These are phyloP conservation scores for Lycaena phlaeas DNA, from an alignment of 2,888 invertebrate species.

Conservation along the genomic window DNA sequence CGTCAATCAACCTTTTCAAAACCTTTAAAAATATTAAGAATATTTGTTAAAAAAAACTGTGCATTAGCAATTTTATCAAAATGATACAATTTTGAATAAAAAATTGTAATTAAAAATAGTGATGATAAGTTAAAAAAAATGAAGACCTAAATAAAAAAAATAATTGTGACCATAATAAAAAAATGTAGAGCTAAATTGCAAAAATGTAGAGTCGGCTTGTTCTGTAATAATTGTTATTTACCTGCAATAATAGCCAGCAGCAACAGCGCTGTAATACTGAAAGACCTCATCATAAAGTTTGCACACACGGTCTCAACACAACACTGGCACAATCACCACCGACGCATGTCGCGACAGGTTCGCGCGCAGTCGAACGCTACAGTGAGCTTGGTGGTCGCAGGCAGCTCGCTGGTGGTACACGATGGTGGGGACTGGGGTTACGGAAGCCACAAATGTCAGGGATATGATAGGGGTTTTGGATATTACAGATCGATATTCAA, in stretches of 20 bases:
- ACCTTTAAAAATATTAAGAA: no score
- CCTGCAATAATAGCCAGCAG: slow-evolving; percentile 53
- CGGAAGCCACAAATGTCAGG: slow-evolving; percentile 61
- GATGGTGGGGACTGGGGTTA: slow-evolving; percentile 42
- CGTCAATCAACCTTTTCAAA: no score
- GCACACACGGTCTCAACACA: slow-evolving; percentile 35
- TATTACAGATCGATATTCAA: slow-evolving; percentile 1
- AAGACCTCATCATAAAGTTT: slow-evolving; percentile 48
- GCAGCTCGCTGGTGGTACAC: slow-evolving; percentile 17
- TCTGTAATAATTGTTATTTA: no score
- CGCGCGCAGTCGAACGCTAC: slow-evolving; percentile 60
- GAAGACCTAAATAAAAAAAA: no score
- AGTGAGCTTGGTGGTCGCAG: slow-evolving; percentile 23
- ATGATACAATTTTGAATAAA: no score
- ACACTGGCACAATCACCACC: slow-evolving; percentile 62
- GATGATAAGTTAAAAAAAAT: no score
- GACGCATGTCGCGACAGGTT: slow-evolving; percentile 45
- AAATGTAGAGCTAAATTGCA: no score
- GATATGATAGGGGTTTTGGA: slow-evolving; percentile 33
- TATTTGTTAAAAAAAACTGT: no score
- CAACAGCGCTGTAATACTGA: slow-evolving; percentile 45
- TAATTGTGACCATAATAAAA: no score
- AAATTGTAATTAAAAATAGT: no score
- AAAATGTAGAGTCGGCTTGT: no score
- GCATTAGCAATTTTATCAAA: no score